Conservation (phyloP, 1,140 invertebrate genomes). For the Campoletis sonorensis region DNA sequence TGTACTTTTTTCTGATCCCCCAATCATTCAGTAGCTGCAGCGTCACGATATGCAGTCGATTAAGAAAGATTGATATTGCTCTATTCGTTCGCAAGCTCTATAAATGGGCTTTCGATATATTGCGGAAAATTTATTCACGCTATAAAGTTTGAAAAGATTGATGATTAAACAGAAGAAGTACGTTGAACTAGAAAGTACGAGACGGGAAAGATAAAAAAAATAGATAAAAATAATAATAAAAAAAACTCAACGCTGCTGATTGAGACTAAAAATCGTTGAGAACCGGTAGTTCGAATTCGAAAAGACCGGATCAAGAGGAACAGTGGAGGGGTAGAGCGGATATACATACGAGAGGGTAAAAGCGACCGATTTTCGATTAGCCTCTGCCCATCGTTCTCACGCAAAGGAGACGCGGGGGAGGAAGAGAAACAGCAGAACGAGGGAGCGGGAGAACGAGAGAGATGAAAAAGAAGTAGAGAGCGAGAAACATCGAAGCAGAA, state of each 20-base stretch:
- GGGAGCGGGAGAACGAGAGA: not conserved
- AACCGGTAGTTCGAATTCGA: constrained; percentile 12
- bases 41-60: not conserved
- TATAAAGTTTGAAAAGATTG: not conserved
- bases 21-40: no score
- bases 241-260: not conserved
- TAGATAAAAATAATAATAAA: no score
- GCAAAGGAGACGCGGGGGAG: not conserved
- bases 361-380: constrained; percentile 24
- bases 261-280: not conserved
- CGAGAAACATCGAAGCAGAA: constrained; percentile 2
- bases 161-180: not conserved
- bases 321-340: not conserved
- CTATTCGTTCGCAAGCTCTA: not conserved
- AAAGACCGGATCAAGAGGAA: not conserved
- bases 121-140: not conserved
- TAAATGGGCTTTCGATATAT: not conserved
- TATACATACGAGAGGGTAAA: not conserved
- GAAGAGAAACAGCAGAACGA: not conserved
- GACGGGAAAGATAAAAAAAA: not conserved
- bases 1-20: no score
- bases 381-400: constrained; percentile 9
- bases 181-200: no score
- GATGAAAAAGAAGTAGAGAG: not conserved
- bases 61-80: not conserved